Conservation (phyloP, 2,113 vertebrate species). For the Tetrax tetrax region DNA sequence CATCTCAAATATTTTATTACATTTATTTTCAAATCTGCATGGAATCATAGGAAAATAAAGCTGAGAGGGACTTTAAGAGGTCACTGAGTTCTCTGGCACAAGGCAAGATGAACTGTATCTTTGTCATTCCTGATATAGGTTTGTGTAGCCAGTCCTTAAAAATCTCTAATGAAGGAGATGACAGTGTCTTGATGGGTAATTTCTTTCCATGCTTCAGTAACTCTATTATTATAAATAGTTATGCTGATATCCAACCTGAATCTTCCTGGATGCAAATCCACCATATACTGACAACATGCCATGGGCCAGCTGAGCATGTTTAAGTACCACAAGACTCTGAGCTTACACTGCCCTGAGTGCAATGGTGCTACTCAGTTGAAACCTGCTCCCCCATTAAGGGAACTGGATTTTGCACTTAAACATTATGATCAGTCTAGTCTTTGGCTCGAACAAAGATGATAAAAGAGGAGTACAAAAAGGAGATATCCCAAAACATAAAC, state of each 20-base stretch:
- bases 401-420: not conserved
- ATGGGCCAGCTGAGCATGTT: rapidly evolving
- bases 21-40: constrained; percentile 55
- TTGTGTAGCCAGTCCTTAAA: not conserved
- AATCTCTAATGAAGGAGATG: not conserved
- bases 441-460: not conserved
- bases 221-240: not conserved
- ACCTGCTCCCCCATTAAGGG: not conserved
- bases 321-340: not conserved
- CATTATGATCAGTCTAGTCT: not conserved
- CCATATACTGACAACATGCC: not conserved
- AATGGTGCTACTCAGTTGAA: not conserved
- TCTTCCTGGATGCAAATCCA: not conserved
- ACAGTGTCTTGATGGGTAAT: not conserved
- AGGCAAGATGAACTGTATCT: not conserved
- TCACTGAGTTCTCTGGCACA: constrained; percentile 14
- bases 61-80: not conserved
- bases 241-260: not conserved
- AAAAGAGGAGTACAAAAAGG: not conserved
- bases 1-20: constrained; percentile 5
- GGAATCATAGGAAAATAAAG: constrained; percentile 27
- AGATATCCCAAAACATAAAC: not conserved
- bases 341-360: rapidly evolving
- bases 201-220: not conserved
- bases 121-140: not conserved